A percentile compares a stretch with the other conserved stretches of the same genome.
Evolutionary conservation across 2,113 vertebrate species (phyloP).

Genomic region (Sterna hirundo): DNA sequence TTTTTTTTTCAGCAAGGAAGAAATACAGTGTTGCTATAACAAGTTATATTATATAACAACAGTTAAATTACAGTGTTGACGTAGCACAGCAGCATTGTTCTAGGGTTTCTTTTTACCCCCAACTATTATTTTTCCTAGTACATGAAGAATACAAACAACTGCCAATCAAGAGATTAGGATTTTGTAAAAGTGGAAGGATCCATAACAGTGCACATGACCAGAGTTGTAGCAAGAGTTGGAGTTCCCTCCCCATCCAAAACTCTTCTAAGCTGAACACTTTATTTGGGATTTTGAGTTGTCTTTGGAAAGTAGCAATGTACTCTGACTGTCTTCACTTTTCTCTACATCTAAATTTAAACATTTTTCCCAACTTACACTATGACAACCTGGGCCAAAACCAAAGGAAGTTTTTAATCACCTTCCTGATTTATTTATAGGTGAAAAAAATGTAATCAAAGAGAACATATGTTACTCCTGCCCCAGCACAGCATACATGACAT

Average conservation of each 20-base stretch:
- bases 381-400: not conserved
- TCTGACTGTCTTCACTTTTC: not conserved
- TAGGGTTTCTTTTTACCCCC: not conserved
- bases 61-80: not conserved
- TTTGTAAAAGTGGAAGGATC: not conserved
- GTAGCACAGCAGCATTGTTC: not conserved
- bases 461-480: not conserved
- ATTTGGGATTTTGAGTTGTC: not conserved
- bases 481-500: not conserved
- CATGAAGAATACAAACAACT: not conserved
- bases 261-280: not conserved
- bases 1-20: not conserved
- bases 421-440: not conserved
- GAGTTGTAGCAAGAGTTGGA: not conserved
- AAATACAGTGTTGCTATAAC: not conserved
- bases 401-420: not conserved
- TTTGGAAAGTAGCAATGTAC: not conserved
- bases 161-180: not conserved
- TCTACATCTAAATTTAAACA: not conserved
- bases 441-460: not conserved
- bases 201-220: rapidly evolving
- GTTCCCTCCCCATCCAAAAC: not conserved
- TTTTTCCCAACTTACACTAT: not conserved
- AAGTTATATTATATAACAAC: not conserved
- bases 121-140: not conserved